A percentile compares a stretch with the other conserved stretches of the same genome.
phyloP scores from a whole-genome alignment of 2,888 invertebrate species.

The Hipparchia sbordonii region DNA sequence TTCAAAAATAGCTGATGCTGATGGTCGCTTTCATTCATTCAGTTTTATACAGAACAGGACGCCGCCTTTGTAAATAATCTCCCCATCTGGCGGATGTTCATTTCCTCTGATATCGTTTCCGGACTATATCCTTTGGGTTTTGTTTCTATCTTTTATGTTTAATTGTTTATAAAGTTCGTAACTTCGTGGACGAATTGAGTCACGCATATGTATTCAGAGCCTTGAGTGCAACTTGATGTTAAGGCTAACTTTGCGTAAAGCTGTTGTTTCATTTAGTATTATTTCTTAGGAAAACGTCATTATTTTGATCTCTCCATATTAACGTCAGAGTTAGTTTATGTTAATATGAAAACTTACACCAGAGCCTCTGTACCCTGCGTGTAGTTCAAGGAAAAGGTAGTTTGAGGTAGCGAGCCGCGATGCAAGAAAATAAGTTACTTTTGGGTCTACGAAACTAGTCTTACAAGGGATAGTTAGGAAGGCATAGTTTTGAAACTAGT shows the following conservation, averaged over 20 bases:
- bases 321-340: too few relatives aligned
- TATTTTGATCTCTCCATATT: neutral
- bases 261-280: too few relatives aligned
- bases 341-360: too few relatives aligned
- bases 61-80: slow-evolving; percentile 49
- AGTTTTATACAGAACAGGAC: slow-evolving; percentile 37
- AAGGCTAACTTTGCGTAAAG: too few relatives aligned
- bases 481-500: too few relatives aligned
- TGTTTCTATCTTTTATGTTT: slow-evolving; percentile 72
- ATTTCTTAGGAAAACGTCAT: neutral
- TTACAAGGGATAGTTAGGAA: too few relatives aligned
- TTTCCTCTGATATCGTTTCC: slow-evolving; percentile 78
- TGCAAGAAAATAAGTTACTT: too few relatives aligned
- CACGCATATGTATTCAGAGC: neutral
- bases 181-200: slow-evolving; percentile 12
- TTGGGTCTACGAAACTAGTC: too few relatives aligned
- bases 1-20: slow-evolving; percentile 40
- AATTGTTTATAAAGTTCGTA: slow-evolving; percentile 27
- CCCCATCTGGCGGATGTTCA: slow-evolving; percentile 80
- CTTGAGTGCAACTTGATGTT: neutral
- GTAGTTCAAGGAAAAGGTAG: too few relatives aligned
- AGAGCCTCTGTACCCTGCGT: too few relatives aligned
- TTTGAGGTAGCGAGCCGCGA: too few relatives aligned
- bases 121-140: slow-evolving; percentile 69
- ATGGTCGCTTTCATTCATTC: slow-evolving; percentile 40